Percentiles rank a stretch among this genome's conserved stretches.
phyloP scores from a whole-genome alignment of 2,113 vertebrate species.

The Strigops habroptila region DNA sequence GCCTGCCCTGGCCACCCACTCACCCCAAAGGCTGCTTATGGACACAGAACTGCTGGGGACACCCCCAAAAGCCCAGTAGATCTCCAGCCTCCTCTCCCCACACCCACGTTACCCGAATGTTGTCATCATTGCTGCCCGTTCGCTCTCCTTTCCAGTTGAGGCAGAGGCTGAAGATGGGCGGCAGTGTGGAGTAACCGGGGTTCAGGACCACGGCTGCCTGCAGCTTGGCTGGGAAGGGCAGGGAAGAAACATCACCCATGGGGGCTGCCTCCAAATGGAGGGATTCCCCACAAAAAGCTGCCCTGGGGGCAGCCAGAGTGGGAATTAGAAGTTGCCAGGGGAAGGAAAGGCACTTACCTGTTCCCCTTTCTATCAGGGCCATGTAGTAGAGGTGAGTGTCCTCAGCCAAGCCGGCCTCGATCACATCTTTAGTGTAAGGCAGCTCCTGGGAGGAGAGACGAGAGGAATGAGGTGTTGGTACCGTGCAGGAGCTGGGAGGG shows the following conservation, averaged over 20 bases:
- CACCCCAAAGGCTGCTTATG: rapidly evolving
- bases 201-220: slow-evolving; percentile 87
- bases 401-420: slow-evolving; percentile 83
- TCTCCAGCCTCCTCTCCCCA: neutral
- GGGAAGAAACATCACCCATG: neutral
- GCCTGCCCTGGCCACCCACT: neutral
- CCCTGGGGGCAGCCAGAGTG: rapidly evolving
- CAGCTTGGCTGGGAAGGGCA: slow-evolving; percentile 80
- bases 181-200: slow-evolving; percentile 87
- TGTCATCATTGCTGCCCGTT: slow-evolving; percentile 87
- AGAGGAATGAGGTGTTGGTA: neutral
- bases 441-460: slow-evolving; percentile 74
- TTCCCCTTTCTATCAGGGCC: slow-evolving; percentile 89
- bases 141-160: slow-evolving; percentile 97
- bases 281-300: neutral
- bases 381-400: slow-evolving; percentile 92
- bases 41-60: neutral
- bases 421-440: slow-evolving; percentile 84
- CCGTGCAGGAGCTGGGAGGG: rapidly evolving
- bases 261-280: neutral
- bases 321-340: neutral
- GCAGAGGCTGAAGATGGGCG: slow-evolving; percentile 89
- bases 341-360: slow-evolving; percentile 67
- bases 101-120: slow-evolving; percentile 80
- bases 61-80: neutral